These are phyloP conservation scores for fruit fly (Drosophila melanogaster) DNA, from an alignment of 1,140 invertebrate species.

Conservation along the genomic window DNA sequence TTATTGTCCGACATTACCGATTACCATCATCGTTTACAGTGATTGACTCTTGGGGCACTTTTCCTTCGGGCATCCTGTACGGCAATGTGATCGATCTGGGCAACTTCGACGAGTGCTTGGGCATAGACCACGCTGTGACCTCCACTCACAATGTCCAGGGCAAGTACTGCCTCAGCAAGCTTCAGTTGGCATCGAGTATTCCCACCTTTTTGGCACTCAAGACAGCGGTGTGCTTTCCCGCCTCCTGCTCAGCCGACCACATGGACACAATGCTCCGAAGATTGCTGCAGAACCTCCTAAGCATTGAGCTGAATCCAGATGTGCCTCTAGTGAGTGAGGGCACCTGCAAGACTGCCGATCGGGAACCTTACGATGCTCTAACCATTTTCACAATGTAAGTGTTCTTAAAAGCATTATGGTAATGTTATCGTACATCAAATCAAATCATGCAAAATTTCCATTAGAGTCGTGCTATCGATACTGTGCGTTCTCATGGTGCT, in stretches of 20 bases:
- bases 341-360: conserved; percentile 36
- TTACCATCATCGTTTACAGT: conserved; percentile 30
- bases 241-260: conserved; percentile 31
- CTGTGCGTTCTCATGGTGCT: conserved; percentile 24
- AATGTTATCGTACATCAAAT: background rate
- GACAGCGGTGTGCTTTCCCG: conserved; percentile 48
- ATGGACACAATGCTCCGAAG: conserved; percentile 39
- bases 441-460: background rate
- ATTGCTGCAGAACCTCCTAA: conserved; percentile 26
- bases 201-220: background rate
- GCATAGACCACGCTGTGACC: conserved; percentile 18
- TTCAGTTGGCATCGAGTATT: background rate
- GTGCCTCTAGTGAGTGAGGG: conserved; percentile 10
- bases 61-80: conserved; percentile 47
- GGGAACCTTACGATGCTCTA: conserved; percentile 20
- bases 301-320: conserved; percentile 6
- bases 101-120: conserved; percentile 56
- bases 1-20: too few species aligned
- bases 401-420: rapidly evolving
- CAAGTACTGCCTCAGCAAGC: conserved; percentile 40
- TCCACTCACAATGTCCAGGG: conserved; percentile 26
- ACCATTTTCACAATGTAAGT: conserved; percentile 67
- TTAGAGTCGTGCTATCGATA: conserved; percentile 49
- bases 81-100: conserved; percentile 55
- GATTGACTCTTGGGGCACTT: conserved; percentile 56